A percentile compares a stretch with the other conserved stretches of the same genome.
phyloP scores from a whole-genome alignment of 1,140 invertebrate species.

The Drosophila nasuta region DNA sequence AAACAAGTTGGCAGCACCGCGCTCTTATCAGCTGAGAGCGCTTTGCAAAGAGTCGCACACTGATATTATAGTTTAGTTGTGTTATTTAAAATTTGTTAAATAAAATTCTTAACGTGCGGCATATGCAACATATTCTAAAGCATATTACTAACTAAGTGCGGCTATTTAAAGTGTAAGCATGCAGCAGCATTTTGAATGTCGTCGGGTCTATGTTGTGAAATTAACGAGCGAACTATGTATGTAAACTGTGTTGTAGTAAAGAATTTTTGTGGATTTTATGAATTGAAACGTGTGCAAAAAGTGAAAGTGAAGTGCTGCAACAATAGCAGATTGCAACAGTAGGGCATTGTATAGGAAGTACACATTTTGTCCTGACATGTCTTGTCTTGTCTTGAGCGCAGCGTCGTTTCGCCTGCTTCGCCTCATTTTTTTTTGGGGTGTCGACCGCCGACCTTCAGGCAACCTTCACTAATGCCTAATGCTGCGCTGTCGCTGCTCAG shows the following conservation, averaged over 20 bases:
- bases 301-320: constrained; percentile 64
- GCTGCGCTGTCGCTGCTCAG: constrained; percentile 23
- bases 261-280: constrained; percentile 38
- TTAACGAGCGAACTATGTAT: neutral
- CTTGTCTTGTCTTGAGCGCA: constrained; percentile 8
- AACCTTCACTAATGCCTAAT: constrained; percentile 68
- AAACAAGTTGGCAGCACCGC: constrained; percentile 37
- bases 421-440: constrained; percentile 14
- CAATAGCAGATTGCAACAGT: constrained; percentile 17
- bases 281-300: constrained; percentile 60
- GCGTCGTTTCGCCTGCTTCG: constrained; percentile 1
- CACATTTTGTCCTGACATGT: neutral
- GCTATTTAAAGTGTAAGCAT: constrained; percentile 4
- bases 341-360: neutral
- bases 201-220: constrained; percentile 7
- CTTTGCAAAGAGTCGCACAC: constrained; percentile 30
- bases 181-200: neutral
- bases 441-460: constrained; percentile 77
- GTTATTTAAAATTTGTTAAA: constrained; percentile 28
- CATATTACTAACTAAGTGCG: constrained; percentile 4
- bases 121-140: neutral
- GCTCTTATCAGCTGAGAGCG: constrained; percentile 60
- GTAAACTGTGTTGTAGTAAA: too few relatives aligned
- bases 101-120: constrained; percentile 13
- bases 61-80: constrained; percentile 42